These are phyloP conservation scores for Hipparchia sbordonii DNA, from an alignment of 2,888 invertebrate genomes.

Conservation along the genomic window DNA sequence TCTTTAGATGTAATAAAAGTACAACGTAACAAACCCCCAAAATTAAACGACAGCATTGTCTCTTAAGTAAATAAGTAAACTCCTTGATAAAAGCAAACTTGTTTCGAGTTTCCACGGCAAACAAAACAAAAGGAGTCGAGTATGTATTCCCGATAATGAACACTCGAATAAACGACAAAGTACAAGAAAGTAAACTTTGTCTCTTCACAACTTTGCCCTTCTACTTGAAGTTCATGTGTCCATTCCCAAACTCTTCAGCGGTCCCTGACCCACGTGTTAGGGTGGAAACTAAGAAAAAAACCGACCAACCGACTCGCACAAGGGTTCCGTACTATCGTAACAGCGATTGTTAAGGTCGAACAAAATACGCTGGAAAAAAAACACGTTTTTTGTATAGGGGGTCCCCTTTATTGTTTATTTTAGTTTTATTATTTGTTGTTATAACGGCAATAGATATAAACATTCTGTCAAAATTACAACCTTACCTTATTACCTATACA, in stretches of 20 bases:
- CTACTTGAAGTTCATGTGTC: slow-evolving; percentile 9
- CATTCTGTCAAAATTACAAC: too few species aligned
- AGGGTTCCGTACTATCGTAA: too few species aligned
- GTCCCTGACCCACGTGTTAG: slow-evolving; percentile 7
- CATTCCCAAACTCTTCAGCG: slow-evolving; percentile 6
- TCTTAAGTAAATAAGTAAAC: slow-evolving; percentile 2
- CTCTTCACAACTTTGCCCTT: slow-evolving; percentile 12
- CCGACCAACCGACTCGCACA: too few species aligned
- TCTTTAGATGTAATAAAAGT: not conserved
- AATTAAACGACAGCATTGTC: not conserved
- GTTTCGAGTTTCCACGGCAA: slow-evolving; percentile 7
- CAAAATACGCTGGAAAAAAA: too few species aligned
- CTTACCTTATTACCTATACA: too few species aligned
- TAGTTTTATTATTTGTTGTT: too few species aligned
- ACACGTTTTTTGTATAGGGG: too few species aligned
- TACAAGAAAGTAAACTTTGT: slow-evolving; percentile 15
- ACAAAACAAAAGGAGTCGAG: slow-evolving; percentile 8
- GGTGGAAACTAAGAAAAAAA: not conserved
- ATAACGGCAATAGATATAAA: too few species aligned
- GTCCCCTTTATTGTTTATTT: too few species aligned
- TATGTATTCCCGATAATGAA: slow-evolving; percentile 18
- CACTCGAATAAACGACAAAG: slow-evolving; percentile 17
- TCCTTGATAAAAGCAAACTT: slow-evolving; percentile 17
- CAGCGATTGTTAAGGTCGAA: too few species aligned
- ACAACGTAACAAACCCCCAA: not conserved